A percentile compares a stretch with the other conserved stretches of the same genome.
phyloP scores from a whole-genome alignment of 2,888 invertebrate species.

The Cheilosia vulpina region DNA sequence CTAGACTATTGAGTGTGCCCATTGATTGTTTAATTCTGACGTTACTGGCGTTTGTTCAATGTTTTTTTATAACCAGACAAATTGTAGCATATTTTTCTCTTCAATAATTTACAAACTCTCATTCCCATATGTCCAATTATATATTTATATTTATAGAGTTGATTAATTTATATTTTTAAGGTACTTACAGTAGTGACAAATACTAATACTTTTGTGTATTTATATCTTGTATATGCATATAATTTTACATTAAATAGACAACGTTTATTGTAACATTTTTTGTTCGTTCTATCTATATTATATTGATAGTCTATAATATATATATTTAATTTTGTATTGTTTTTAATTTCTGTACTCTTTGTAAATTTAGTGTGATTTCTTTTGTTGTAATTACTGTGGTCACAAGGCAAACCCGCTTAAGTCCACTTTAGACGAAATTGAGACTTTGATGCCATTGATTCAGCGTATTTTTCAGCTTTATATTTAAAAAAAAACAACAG shows the following conservation, averaged over 20 bases:
- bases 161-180: conserved; percentile 52
- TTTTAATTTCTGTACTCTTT: conserved; percentile 7
- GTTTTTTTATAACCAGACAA: no score
- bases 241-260: conserved; percentile 43
- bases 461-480: no score
- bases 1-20: no score
- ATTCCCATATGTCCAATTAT: conserved; percentile 10
- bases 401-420: no score
- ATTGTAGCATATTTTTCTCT: no score
- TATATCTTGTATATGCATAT: conserved; percentile 23
- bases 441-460: no score
- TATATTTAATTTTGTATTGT: neutral
- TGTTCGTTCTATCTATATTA: conserved; percentile 46
- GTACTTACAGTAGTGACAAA: conserved; percentile 59
- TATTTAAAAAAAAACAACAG: no score
- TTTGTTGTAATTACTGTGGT: neutral
- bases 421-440: no score
- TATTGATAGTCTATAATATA: conserved; percentile 6
- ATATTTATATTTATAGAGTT: conserved; percentile 46
- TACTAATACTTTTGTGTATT: conserved; percentile 17
- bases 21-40: no score
- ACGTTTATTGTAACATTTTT: conserved; percentile 50
- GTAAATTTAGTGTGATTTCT: conserved; percentile 2
- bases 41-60: neutral
- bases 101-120: neutral